Base-by-base conservation (phyloP, 2,113 vertebrate species). In the Rhizomys pruinosus region DNA sequence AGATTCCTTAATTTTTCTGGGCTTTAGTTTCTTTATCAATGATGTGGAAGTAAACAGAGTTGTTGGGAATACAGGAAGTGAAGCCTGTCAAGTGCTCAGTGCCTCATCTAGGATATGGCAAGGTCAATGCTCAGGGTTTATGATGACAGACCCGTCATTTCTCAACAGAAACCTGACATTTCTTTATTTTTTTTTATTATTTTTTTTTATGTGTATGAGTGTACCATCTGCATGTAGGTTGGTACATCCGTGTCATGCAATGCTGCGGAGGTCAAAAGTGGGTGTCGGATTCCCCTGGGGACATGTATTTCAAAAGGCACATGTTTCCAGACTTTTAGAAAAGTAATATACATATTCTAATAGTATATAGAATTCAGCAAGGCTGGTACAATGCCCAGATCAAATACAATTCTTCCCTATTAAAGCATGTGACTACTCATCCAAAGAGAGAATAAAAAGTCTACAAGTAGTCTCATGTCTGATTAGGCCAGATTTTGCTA, bases 11-110 rank as follows among this genome's bases (percentile, higher is more conserved):
- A 59, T 16, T 27, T 92, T 15, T 61, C 79, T 61, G 47, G 87
- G 39, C 89, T 85, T 94, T 57, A 3, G 78, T 81, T 68, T 94
- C 87, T 76, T 96, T 91, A 44, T 76, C 77, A 81, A 64, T 92
- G 90, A 95, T 92, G 92, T 32, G 86, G 96, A 89, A 96, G 93
- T n/a, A 90, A 84, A 47, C 5, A 19, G 93, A 94, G 92, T 89
- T 89, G 89, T 13, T 90, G 88, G 92, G 78, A 34, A 87, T 9
- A 2, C 7, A 1, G 0, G 84, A 74, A 7, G 13, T 25, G 4
- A 20, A 3, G 13, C 13, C 63, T 6, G 23, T 0, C 23, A 39
- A 19, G 64, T 9, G 27, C 10, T 42, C 2, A 25, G 74, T n/a
- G 12, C 25, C 4, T 68, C 9, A 68, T 27, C 57, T 37, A 57